Base-by-base conservation (phyloP, 35 echinoderm and acorn worm genomes). In the Apostichopus californicus region DNA sequence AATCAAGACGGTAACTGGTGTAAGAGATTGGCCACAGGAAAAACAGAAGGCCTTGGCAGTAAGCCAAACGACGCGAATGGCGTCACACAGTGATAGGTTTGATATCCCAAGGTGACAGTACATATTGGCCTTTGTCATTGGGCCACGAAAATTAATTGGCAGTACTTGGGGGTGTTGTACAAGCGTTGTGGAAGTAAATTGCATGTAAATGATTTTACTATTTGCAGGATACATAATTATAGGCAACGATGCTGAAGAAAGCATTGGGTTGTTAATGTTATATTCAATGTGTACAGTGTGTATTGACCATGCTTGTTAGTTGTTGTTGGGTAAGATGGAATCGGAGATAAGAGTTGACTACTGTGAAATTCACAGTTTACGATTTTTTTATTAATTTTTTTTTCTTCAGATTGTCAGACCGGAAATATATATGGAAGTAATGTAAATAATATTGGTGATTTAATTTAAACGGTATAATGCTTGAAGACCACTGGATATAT, bases 111-210 rank as follows among this genome's bases (percentile, higher is more conserved):
- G 81, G 56, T 85, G n/a, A 85, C 55, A 85, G 71, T 5, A n/a
- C 17, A 55, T 58, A 58, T 85, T 58, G 81, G 81, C 81, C 81
- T 85, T 85, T 85, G 81, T 85, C 81, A 85, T 58, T 85, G 81
- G 81, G 34, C 81, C 81, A 85, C 81, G 81, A 85, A 59, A 59
- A 85, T 85, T 56, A 56, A 11, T 52, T 85, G 5, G 14, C 71
- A 22, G 71, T 75, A 14, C 64, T 14, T 68, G 64, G 11, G 64
- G 4, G 18, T 11, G 64, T 68, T 14, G 64, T 68, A 68, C 64
- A 68, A 18, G 8, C 64, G 11, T 46, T 68, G 64, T 68, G 64
- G 11, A 68, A 68, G 11, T 68, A 68, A 68, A 18, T 11, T 17
- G 34, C 34, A 46, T 46, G 34, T 46, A 46, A 46, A 46, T 46